Conservation (phyloP, 2,797 vertebrate genomes). For the Eremophila alpestris region DNA sequence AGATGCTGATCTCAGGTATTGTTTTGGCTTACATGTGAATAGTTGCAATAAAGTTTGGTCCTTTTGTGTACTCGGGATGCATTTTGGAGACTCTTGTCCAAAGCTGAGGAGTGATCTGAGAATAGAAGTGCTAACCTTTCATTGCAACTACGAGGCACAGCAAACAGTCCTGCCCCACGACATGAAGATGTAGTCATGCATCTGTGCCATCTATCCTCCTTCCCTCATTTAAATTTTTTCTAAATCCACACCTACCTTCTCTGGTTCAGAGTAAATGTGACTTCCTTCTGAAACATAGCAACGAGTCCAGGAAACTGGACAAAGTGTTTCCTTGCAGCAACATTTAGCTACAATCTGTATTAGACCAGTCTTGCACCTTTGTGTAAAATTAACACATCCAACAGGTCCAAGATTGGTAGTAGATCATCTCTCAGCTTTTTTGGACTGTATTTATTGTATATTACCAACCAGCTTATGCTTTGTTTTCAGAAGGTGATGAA, state of each 20-base stretch:
- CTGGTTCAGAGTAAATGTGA: not conserved
- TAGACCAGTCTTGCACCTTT: not conserved
- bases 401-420: not conserved
- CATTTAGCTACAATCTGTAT: not conserved
- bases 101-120: not conserved
- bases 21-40: not conserved
- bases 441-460: not conserved
- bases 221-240: not conserved
- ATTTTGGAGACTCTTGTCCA: not conserved
- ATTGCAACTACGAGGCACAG: not conserved
- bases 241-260: not conserved
- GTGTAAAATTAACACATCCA: not conserved
- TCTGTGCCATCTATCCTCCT: not conserved
- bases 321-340: not conserved
- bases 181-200: not conserved
- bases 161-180: not conserved
- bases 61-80: not conserved
- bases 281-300: not conserved
- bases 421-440: not conserved
- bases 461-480: not conserved
- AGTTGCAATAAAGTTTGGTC: not conserved
- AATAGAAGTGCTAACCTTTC: not conserved
- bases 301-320: not conserved
- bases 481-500: not conserved
- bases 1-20: not conserved